These are phyloP conservation scores for Psilopogon haemacephalus DNA, from an alignment of 2,113 vertebrate species.

Conservation along the genomic window DNA sequence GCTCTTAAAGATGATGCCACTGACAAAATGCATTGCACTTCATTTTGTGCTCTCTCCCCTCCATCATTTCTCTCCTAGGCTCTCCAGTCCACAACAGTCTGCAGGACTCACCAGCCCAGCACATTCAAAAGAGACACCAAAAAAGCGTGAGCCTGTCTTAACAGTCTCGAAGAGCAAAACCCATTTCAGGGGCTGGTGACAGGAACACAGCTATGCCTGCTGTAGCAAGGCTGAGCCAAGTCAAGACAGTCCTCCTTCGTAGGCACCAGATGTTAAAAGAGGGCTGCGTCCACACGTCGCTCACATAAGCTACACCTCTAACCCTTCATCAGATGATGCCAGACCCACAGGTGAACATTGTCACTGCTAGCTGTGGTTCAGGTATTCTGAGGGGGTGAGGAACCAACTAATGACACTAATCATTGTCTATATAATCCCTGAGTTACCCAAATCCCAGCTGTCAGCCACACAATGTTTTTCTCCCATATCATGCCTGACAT, in stretches of 20 bases:
- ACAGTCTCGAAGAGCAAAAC: background rate
- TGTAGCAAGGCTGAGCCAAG: background rate
- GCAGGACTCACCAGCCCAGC: background rate
- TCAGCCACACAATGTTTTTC: accelerated
- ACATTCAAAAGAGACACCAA: background rate
- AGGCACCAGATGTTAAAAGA: background rate
- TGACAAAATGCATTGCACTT: background rate
- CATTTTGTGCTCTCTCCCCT: background rate
- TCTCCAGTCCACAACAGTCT: background rate
- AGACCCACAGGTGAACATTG: background rate
- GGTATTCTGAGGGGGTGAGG: background rate
- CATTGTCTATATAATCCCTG: background rate
- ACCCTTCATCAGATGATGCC: background rate
- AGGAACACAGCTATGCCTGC: background rate
- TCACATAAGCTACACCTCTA: background rate
- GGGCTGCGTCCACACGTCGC: background rate
- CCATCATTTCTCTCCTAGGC: too few relatives aligned
- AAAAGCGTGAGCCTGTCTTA: background rate
- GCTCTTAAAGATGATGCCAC: background rate
- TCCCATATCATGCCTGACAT: background rate
- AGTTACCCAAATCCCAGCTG: background rate
- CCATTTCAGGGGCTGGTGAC: background rate
- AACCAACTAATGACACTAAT: background rate
- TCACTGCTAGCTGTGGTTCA: background rate
- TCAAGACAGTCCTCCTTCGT: background rate